Evolutionary conservation across 1,140 invertebrate species (phyloP).

Genomic region (Panulirus ornatus): DNA sequence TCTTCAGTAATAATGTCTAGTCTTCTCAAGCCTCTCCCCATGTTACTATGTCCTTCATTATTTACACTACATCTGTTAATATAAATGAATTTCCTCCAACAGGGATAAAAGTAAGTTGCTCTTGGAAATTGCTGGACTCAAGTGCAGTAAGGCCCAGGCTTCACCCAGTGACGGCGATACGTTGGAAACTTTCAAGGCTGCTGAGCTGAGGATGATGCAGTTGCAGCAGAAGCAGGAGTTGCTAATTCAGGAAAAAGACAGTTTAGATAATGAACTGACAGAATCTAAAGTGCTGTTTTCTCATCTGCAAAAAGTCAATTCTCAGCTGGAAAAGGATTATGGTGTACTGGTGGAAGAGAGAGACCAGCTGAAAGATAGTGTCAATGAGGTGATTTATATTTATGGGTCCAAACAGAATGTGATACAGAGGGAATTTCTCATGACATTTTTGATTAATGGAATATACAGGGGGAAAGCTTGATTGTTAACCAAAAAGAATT

Average conservation of each 20-base stretch:
- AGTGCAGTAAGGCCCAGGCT: not conserved
- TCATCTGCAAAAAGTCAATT: conserved; percentile 7
- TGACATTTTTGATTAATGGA: too few relatives aligned
- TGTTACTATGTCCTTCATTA: too few relatives aligned
- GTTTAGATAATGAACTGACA: not conserved
- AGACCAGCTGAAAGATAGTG: not conserved
- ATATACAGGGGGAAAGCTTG: too few relatives aligned
- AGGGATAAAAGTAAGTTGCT: conserved; percentile 37
- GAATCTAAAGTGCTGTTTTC: conserved; percentile 12
- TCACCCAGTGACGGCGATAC: not conserved
- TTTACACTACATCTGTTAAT: too few relatives aligned
- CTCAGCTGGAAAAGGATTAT: conserved; percentile 12
- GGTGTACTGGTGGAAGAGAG: not conserved
- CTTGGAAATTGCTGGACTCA: conserved; percentile 32
- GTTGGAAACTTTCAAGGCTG: not conserved
- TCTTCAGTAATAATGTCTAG: too few relatives aligned
- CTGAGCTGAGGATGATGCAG: not conserved
- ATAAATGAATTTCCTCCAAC: not conserved
- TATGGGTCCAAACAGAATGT: not conserved
- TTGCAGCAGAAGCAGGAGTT: not conserved
- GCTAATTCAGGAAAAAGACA: not conserved
- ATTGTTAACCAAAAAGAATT: too few relatives aligned
- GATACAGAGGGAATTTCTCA: too few relatives aligned
- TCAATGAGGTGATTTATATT: not conserved
- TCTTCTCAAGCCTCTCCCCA: too few relatives aligned